These are phyloP conservation scores for Pocillopora grandis DNA, from an alignment of 92 coral and sea anemone species.

Conservation along the genomic window DNA sequence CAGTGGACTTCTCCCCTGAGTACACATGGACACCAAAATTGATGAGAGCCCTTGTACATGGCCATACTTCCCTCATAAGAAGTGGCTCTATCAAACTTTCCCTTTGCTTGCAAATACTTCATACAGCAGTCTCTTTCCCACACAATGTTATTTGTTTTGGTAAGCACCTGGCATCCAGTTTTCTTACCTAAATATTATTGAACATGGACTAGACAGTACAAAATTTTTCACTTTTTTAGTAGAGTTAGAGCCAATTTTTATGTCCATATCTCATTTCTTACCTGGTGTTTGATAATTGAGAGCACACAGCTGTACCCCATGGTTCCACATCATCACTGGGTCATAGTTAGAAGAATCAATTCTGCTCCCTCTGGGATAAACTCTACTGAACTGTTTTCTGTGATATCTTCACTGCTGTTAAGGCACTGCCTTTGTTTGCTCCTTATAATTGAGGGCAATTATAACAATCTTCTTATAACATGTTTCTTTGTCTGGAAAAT, in stretches of 20 bases:
- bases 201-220: not conserved
- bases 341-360: constrained; percentile 98
- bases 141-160: too few species aligned
- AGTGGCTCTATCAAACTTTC: too few species aligned
- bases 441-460: not conserved
- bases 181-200: too few species aligned
- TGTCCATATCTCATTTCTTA: constrained; percentile 1
- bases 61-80: too few species aligned
- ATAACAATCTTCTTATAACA: not conserved
- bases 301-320: constrained; percentile 94
- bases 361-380: constrained; percentile 96
- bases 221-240: not conserved
- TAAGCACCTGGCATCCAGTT: too few species aligned
- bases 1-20: too few species aligned
- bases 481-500: too few species aligned
- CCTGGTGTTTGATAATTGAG: constrained; percentile 98
- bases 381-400: constrained; percentile 93
- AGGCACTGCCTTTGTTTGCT: not conserved
- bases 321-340: constrained; percentile 91
- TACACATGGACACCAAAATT: too few species aligned
- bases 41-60: too few species aligned
- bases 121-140: too few species aligned
- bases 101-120: too few species aligned
- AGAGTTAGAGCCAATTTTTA: too few species aligned
- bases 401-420: constrained; percentile 65